Conservation (phyloP, 2,888 invertebrate genomes). For the Sminthurinus aureus region DNA sequence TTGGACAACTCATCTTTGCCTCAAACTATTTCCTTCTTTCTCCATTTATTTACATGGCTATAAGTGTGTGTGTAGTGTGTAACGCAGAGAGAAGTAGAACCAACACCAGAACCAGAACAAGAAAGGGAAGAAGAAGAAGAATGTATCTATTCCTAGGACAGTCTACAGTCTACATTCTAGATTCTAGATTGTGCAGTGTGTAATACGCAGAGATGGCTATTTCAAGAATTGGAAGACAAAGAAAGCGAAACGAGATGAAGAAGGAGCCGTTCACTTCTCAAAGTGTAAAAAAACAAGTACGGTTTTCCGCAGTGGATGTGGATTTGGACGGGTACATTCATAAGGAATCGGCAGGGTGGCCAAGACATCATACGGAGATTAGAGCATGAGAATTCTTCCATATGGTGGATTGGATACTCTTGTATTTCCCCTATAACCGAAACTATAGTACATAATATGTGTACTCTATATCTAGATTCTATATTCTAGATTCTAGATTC, state of each 20-base stretch:
- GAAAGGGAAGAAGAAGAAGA: too few relatives aligned
- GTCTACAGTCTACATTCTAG: too few relatives aligned
- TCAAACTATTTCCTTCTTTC: neutral
- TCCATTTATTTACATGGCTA: too few relatives aligned
- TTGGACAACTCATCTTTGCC: neutral
- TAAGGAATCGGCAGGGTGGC: conserved; percentile 13
- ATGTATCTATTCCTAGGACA: too few relatives aligned
- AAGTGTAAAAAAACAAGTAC: neutral
- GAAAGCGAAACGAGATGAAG: neutral
- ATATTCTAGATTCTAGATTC: too few relatives aligned
- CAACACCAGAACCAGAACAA: too few relatives aligned
- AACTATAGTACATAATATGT: too few relatives aligned
- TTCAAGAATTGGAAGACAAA: too few relatives aligned
- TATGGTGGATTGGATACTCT: conserved; percentile 22
- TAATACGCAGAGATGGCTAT: too few relatives aligned
- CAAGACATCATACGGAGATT: conserved; percentile 24
- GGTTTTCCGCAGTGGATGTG: neutral
- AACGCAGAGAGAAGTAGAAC: too few relatives aligned
- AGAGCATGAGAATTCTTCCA: conserved; percentile 24
- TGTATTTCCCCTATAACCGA: neutral
- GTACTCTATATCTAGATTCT: neutral
- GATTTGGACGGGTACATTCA: neutral
- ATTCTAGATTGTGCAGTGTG: too few relatives aligned
- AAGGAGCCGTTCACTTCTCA: neutral
- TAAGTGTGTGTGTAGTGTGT: too few relatives aligned